Conservation (phyloP, 2,888 invertebrate species). For the Euplagia quadripunctaria region DNA sequence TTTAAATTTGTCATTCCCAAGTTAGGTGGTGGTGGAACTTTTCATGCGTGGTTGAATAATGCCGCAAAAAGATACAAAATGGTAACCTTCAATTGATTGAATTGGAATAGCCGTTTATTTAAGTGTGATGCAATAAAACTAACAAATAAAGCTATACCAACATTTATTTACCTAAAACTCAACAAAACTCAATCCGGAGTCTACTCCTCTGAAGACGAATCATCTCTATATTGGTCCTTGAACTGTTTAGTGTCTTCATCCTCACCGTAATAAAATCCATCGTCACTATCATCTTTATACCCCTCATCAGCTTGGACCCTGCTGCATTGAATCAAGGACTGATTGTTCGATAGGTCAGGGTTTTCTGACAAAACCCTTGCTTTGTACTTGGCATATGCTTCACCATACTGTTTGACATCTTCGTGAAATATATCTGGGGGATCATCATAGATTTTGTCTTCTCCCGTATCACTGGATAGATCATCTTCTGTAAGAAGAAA, state of each 20-base stretch:
- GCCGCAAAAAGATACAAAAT: too few species aligned
- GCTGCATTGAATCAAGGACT: slow-evolving; percentile 63
- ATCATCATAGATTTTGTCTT: slow-evolving; percentile 78
- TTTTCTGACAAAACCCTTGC: slow-evolving; percentile 77
- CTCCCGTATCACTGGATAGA: slow-evolving; percentile 82
- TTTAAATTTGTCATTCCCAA: too few species aligned
- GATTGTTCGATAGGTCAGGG: slow-evolving; percentile 54
- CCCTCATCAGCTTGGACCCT: slow-evolving; percentile 63
- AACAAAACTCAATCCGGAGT: slow-evolving; percentile 60
- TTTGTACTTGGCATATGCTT: slow-evolving; percentile 90
- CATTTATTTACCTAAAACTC: slow-evolving; percentile 15
- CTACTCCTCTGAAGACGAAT: slow-evolving; percentile 64
- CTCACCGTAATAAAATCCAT: slow-evolving; percentile 81
- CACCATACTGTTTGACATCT: slow-evolving; percentile 89
- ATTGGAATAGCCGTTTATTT: too few species aligned
- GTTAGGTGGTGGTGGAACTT: too few species aligned
- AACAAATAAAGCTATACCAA: slow-evolving; percentile 5
- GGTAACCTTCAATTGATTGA: too few species aligned
- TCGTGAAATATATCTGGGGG: slow-evolving; percentile 70
- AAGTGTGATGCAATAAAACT: background rate
- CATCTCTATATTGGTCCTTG: slow-evolving; percentile 67
- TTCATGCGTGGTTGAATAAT: too few species aligned
- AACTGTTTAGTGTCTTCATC: slow-evolving; percentile 76
- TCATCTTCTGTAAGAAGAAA: slow-evolving; percentile 69
- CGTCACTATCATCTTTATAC: slow-evolving; percentile 77